Conservation (phyloP, 2,113 vertebrate genomes). For the Phylloscopus whistleri region DNA sequence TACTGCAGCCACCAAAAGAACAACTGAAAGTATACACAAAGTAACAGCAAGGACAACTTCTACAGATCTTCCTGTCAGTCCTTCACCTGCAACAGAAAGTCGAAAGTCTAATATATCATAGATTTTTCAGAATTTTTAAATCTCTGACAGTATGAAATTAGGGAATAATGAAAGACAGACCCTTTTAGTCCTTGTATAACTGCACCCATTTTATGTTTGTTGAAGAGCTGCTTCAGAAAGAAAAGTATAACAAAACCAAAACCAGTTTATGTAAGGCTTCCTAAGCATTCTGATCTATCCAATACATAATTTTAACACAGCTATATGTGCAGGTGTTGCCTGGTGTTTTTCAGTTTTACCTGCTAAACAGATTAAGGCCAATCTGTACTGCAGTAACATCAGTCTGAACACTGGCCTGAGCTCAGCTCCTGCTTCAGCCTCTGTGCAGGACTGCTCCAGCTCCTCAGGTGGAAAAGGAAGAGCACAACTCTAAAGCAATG, state of each 20-base stretch:
- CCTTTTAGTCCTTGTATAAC: background rate
- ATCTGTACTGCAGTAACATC: background rate
- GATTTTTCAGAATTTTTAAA: background rate
- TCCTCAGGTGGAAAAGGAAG: background rate
- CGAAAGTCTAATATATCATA: background rate
- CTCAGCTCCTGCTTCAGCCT: background rate
- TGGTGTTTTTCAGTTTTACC: background rate
- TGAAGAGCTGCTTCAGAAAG: background rate
- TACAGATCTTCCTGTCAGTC: conserved; percentile 82
- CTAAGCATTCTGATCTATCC: background rate
- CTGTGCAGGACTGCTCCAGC: background rate
- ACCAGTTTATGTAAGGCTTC: background rate
- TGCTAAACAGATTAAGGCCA: background rate
- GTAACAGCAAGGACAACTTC: conserved; percentile 93
- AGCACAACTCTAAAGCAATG: background rate
- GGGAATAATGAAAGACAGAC: background rate
- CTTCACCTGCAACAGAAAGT: conserved; percentile 76
- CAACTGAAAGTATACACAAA: conserved; percentile 86
- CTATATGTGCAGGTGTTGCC: background rate
- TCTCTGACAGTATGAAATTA: background rate
- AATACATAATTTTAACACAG: background rate
- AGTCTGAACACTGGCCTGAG: background rate
- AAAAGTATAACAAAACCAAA: background rate
- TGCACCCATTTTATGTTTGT: background rate
- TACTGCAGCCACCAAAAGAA: conserved; percentile 86